Evolutionary conservation across 1,140 invertebrate species (phyloP).

Genomic region (Acarapis woodi): DNA sequence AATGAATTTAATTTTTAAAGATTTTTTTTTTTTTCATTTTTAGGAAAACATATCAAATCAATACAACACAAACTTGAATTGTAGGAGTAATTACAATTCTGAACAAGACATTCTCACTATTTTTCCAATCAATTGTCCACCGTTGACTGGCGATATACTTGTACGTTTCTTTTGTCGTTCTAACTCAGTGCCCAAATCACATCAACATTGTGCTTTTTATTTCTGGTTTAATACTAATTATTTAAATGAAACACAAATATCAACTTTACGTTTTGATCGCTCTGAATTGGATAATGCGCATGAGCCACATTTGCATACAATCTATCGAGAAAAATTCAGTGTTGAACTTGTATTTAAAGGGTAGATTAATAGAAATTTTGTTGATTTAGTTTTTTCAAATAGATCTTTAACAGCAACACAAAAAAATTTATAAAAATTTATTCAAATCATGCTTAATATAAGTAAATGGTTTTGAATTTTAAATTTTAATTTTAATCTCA

Average conservation of each 20-base stretch:
- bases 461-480: too few species aligned
- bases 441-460: too few species aligned
- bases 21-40: background rate
- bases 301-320: slow-evolving; percentile 22
- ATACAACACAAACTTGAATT: slow-evolving; percentile 7
- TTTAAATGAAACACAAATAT: slow-evolving; percentile 17
- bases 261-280: slow-evolving; percentile 18
- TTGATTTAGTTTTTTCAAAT: too few species aligned
- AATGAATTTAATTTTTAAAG: slow-evolving; percentile 4
- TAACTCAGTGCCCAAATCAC: slow-evolving; percentile 21
- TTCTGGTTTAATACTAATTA: slow-evolving; percentile 27
- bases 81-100: slow-evolving; percentile 14
- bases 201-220: slow-evolving; percentile 26
- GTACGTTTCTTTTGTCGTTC: slow-evolving; percentile 19
- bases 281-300: slow-evolving; percentile 26
- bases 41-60: too few species aligned
- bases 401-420: too few species aligned
- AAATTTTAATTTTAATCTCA: too few species aligned
- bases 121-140: slow-evolving; percentile 16
- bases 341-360: too few species aligned
- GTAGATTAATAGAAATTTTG: too few species aligned
- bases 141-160: slow-evolving; percentile 20
- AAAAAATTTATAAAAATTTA: too few species aligned
- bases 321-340: slow-evolving; percentile 19
- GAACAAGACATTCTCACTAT: slow-evolving; percentile 17